phyloP scores from a whole-genome alignment of 2,888 invertebrate species.

The Hyposoter dolosus region DNA sequence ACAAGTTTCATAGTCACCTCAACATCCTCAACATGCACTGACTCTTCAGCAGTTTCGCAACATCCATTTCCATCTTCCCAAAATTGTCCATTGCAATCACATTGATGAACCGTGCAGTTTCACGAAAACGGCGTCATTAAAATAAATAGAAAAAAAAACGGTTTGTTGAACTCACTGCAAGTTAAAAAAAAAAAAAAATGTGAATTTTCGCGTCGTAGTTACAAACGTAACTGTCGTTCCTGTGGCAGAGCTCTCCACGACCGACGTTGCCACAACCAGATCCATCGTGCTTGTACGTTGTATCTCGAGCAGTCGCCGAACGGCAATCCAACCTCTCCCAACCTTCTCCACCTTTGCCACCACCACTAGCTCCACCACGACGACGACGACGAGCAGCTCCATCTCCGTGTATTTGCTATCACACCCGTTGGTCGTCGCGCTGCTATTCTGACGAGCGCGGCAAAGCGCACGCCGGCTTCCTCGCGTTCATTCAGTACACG shows the following conservation, averaged over 20 bases:
- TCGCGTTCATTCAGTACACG: conserved; percentile 69
- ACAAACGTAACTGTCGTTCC: conserved; percentile 56
- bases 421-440: conserved; percentile 50
- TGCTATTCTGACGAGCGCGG: conserved; percentile 64
- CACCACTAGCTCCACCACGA: conserved; percentile 47
- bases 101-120: too few relatives aligned
- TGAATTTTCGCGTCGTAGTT: conserved; percentile 60
- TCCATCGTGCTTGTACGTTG: conserved; percentile 23
- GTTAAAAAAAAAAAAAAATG: too few relatives aligned
- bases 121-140: too few relatives aligned
- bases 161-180: too few relatives aligned
- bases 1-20: too few relatives aligned
- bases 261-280: conserved; percentile 26
- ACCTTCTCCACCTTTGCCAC: conserved; percentile 32
- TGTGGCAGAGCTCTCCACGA: conserved; percentile 52
- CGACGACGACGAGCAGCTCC: conserved; percentile 42
- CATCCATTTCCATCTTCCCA: too few relatives aligned
- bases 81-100: too few relatives aligned
- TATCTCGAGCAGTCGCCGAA: conserved; percentile 63
- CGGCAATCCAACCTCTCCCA: conserved; percentile 55
- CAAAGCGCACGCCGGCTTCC: conserved; percentile 66
- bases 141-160: too few relatives aligned
- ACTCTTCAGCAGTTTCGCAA: too few relatives aligned
- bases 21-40: too few relatives aligned
- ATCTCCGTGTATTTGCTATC: conserved; percentile 56